A percentile compares a stretch with the other conserved stretches of the same genome.
Evolutionary conservation across 2,797 vertebrate genomes (phyloP).

Genomic region (Otolemur crassicaudatus): DNA sequence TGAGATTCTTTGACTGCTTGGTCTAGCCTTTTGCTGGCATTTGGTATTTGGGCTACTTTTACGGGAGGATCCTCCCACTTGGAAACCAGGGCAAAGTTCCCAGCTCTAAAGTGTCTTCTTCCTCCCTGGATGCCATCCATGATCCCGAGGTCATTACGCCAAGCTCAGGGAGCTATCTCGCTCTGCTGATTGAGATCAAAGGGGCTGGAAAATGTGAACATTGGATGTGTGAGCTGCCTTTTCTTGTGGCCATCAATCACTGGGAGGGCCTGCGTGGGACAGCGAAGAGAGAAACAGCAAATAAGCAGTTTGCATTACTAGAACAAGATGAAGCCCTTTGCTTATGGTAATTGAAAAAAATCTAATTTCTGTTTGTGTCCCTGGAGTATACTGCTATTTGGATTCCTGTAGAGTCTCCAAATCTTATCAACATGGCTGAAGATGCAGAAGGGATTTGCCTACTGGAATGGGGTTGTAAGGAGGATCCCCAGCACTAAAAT

Average conservation of each 20-base stretch:
- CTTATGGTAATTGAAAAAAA: constrained; percentile 58
- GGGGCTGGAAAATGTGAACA: neutral
- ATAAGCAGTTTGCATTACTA: constrained; percentile 53
- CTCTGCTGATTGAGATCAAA: neutral
- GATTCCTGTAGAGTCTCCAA: constrained; percentile 56
- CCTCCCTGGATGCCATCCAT: neutral
- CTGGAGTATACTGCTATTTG: constrained; percentile 51
- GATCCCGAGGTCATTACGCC: neutral
- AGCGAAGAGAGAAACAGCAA: constrained; percentile 24
- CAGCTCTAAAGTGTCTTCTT: neutral
- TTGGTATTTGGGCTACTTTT: neutral
- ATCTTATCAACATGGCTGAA: constrained; percentile 26
- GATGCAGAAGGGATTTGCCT: neutral
- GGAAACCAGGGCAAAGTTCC: neutral
- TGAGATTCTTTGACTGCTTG: neutral
- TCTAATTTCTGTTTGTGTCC: constrained; percentile 42
- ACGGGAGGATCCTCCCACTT: neutral
- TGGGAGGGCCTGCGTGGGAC: neutral
- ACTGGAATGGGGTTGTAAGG: neutral
- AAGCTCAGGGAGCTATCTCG: neutral
- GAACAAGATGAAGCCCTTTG: constrained; percentile 44
- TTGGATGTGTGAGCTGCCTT: fast-evolving
- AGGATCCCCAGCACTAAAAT: neutral
- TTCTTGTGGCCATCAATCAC: neutral
- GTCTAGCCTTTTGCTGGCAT: neutral